Evolutionary conservation across 2,888 invertebrate species (phyloP).

Genomic region (Bembecia ichneumoniformis): DNA sequence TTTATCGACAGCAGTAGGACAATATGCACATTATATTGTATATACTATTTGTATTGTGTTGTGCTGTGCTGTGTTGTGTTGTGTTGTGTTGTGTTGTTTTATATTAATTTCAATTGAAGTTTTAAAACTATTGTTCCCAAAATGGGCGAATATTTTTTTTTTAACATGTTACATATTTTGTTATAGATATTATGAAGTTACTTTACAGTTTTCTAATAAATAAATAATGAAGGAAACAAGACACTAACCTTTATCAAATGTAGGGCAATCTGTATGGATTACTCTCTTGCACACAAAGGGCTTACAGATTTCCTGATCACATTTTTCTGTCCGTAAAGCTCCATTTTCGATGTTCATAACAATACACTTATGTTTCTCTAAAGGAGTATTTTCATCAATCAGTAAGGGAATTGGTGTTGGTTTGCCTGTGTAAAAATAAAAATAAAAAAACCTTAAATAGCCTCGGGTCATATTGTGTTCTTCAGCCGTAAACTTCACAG

Average conservation of each 20-base stretch:
- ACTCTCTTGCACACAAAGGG: conserved; percentile 18
- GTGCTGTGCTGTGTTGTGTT: no score
- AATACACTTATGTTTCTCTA: conserved; percentile 5
- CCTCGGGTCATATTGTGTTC: no score
- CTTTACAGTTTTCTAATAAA: neutral
- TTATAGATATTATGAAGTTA: neutral
- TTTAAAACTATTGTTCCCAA: no score
- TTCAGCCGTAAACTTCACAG: no score
- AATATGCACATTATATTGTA: no score
- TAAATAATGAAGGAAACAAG: neutral
- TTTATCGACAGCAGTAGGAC: no score
- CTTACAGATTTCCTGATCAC: conserved; percentile 3
- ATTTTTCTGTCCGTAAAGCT: conserved; percentile 3
- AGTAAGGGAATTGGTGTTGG: neutral
- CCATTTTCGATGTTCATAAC: conserved; percentile 15
- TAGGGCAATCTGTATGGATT: conserved; percentile 15
- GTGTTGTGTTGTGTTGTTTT: no score
- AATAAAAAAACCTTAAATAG: neutral
- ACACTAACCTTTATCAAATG: conserved; percentile 14
- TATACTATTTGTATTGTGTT: no score
- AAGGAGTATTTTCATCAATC: neutral
- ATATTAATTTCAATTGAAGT: no score
- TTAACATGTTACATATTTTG: no score
- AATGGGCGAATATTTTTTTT: no score
- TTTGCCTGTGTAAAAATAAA: neutral